Evolutionary conservation across 2,797 vertebrate genomes (phyloP).

Genomic region (Malurus leucopterus): DNA sequence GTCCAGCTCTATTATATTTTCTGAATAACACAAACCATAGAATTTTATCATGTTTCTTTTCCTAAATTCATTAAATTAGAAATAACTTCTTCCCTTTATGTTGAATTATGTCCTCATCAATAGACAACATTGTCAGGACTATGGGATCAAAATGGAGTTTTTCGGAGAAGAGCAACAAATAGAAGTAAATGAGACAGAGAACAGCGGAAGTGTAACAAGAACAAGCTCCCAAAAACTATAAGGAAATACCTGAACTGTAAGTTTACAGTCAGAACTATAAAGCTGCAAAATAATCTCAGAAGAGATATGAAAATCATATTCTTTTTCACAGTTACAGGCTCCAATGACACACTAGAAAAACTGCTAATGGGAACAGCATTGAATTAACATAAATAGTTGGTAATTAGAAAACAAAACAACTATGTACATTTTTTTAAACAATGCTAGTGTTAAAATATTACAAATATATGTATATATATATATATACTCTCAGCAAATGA

Average conservation of each 20-base stretch:
- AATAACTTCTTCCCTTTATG: not conserved
- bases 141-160: not conserved
- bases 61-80: not conserved
- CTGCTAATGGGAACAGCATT: not conserved
- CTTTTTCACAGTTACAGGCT: not conserved
- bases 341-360: not conserved
- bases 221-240: not conserved
- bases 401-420: not conserved
- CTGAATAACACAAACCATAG: not conserved
- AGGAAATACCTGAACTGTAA: not conserved
- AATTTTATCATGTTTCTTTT: not conserved
- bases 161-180: not conserved
- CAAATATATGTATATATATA: not conserved
- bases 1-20: not conserved
- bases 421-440: not conserved
- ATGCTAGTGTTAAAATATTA: not conserved
- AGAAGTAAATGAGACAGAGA: not conserved
- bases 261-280: not conserved
- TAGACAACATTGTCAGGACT: not conserved
- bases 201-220: not conserved
- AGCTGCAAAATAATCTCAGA: not conserved
- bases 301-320: not conserved
- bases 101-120: not conserved
- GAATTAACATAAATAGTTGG: not conserved
- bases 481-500: not conserved